These are phyloP conservation scores for Australoheros facetus DNA, from an alignment of 2,797 vertebrate genomes.

Conservation along the genomic window DNA sequence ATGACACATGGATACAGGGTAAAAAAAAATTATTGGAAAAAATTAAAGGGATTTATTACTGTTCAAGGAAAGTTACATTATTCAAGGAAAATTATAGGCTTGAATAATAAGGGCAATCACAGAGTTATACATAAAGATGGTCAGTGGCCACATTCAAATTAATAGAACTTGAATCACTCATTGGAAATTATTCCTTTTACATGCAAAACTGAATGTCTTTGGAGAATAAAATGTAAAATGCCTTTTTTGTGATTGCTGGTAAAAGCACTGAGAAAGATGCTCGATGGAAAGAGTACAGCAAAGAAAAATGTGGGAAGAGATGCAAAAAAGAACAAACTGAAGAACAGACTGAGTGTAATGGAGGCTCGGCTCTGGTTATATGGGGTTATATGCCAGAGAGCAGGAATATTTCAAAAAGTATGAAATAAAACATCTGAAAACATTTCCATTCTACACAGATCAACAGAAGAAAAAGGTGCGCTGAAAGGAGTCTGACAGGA, in stretches of 20 bases:
- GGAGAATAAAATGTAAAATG: conserved; percentile 33
- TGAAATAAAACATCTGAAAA: conserved; percentile 35
- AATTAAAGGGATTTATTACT: conserved; percentile 20
- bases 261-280: background rate
- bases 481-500: conserved; percentile 22
- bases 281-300: background rate
- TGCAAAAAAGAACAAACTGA: conserved; percentile 19
- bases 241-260: conserved; percentile 4
- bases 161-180: background rate
- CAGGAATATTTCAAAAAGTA: conserved; percentile 33
- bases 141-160: conserved; percentile 1
- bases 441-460: conserved; percentile 34
- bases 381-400: background rate
- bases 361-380: conserved; percentile 22
- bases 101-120: background rate
- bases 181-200: conserved; percentile 17
- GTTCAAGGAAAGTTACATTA: background rate
- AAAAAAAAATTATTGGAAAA: background rate
- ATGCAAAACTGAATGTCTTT: background rate
- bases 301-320: background rate
- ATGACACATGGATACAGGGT: background rate
- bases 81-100: conserved; percentile 17
- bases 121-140: background rate
- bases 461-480: background rate
- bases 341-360: conserved; percentile 28